A percentile compares a stretch with the other conserved stretches of the same genome.
These are phyloP conservation scores for Drosophila neoperkinsi DNA, from an alignment of 2,888 invertebrate genomes.

Conservation along the genomic window DNA sequence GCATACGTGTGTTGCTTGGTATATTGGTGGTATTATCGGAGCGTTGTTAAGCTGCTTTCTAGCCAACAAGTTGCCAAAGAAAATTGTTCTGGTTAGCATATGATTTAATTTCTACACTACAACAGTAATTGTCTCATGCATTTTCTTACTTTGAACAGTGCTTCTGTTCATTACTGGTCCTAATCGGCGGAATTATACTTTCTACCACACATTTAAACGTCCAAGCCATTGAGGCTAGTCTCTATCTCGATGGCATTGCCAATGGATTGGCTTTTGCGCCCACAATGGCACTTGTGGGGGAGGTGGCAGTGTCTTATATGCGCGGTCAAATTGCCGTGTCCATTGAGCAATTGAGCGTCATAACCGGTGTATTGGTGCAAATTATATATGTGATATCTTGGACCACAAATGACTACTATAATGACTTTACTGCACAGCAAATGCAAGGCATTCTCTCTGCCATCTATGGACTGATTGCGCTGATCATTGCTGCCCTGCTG, in stretches of 20 bases:
- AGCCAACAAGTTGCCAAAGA: slow-evolving; percentile 71
- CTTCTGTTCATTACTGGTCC: slow-evolving; percentile 60
- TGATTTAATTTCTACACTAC: accelerated
- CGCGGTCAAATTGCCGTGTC: slow-evolving; percentile 62
- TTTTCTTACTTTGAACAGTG: slow-evolving; percentile 41
- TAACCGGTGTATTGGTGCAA: slow-evolving; percentile 70
- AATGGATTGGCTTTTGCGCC: slow-evolving; percentile 78
- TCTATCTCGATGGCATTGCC: slow-evolving; percentile 81
- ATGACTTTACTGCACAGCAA: slow-evolving; percentile 46
- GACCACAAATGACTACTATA: background rate
- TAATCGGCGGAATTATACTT: slow-evolving; percentile 71
- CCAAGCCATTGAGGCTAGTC: slow-evolving; percentile 46
- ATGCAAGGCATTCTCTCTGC: slow-evolving; percentile 69
- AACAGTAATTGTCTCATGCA: background rate
- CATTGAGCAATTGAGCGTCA: slow-evolving; percentile 60
- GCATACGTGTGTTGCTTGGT: slow-evolving; percentile 76
- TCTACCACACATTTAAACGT: slow-evolving; percentile 32
- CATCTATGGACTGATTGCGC: slow-evolving; percentile 58
- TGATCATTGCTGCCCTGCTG: slow-evolving; percentile 48
- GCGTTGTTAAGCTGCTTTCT: slow-evolving; percentile 59
- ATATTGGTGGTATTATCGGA: slow-evolving; percentile 79
- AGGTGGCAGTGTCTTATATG: slow-evolving; percentile 58
- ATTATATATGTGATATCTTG: slow-evolving; percentile 46
- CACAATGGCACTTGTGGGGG: slow-evolving; percentile 75
- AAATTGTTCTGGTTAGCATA: slow-evolving; percentile 64